Conservation (phyloP, 2,888 invertebrate genomes). For the Aquatica leii region DNA sequence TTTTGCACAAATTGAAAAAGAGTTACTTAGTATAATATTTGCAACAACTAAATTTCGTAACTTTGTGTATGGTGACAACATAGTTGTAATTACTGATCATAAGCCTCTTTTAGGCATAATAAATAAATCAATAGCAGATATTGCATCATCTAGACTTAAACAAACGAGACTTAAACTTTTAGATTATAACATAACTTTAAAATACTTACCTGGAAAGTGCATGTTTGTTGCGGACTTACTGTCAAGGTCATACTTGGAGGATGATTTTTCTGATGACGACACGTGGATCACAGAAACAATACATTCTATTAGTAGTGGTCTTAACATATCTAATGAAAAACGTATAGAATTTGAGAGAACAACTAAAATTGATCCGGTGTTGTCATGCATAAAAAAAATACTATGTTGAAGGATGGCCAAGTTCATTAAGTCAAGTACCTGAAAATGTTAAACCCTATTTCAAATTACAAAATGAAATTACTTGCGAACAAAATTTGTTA, state of each 20-base stretch:
- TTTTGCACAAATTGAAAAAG: conserved; percentile 54
- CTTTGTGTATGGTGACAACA: conserved; percentile 48
- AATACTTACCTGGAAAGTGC: conserved; percentile 42
- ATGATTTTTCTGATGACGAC: conserved; percentile 23
- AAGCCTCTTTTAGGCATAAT: conserved; percentile 46
- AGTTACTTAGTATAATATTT: conserved; percentile 49
- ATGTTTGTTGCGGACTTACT: conserved; percentile 35
- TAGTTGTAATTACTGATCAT: conserved; percentile 47
- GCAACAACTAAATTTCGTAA: conserved; percentile 49
- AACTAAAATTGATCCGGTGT: conserved; percentile 26
- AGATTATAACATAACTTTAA: conserved; percentile 37
- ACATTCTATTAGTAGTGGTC: conserved; percentile 19
- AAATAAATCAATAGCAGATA: too few species aligned
- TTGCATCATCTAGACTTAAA: too few species aligned
- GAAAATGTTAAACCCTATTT: conserved; percentile 41
- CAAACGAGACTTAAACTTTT: too few species aligned
- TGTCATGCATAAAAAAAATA: conserved; percentile 25
- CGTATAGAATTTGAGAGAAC: conserved; percentile 28
- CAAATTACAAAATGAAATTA: conserved; percentile 42
- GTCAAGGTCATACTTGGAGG: conserved; percentile 30
- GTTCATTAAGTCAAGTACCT: conserved; percentile 10
- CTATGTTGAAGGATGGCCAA: conserved; percentile 37
- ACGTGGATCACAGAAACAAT: conserved; percentile 23
- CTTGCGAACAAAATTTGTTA: conserved; percentile 40
- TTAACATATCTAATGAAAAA: conserved; percentile 39